phyloP scores from a whole-genome alignment of 1,140 invertebrate genomes.

The Drosophila leontia region DNA sequence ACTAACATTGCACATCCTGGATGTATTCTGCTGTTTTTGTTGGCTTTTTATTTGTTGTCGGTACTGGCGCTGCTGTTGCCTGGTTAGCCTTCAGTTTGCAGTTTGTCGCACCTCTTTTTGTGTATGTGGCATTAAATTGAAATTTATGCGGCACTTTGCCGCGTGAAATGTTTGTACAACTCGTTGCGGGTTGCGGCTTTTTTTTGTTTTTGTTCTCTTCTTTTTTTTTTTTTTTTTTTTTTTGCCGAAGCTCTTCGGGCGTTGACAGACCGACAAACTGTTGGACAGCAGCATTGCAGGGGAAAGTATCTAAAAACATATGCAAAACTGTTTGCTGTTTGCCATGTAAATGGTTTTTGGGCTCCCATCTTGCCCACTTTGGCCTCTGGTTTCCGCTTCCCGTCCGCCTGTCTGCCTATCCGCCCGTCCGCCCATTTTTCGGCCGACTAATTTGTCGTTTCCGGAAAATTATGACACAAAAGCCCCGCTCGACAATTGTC shows the following conservation, averaged over 20 bases:
- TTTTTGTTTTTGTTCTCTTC: not conserved
- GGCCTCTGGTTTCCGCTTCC: not conserved
- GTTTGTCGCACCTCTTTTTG: slow-evolving; percentile 66
- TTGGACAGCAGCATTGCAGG: slow-evolving; percentile 73
- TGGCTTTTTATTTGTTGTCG: slow-evolving; percentile 47
- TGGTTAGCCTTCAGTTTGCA: slow-evolving; percentile 37
- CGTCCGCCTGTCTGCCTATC: not conserved
- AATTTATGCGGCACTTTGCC: slow-evolving; percentile 83
- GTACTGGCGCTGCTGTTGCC: slow-evolving; percentile 22
- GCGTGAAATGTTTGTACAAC: slow-evolving; percentile 83
- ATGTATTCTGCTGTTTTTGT: slow-evolving; percentile 45
- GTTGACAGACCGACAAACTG: slow-evolving; percentile 80
- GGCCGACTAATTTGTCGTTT: slow-evolving; percentile 79
- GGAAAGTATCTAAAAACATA: slow-evolving; percentile 66
- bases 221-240: slow-evolving; percentile 25
- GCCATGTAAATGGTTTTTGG: slow-evolving; percentile 78
- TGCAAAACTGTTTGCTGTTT: slow-evolving; percentile 77
- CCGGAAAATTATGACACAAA: slow-evolving; percentile 77
- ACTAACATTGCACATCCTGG: slow-evolving; percentile 71
- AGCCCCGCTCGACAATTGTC: slow-evolving; percentile 61
- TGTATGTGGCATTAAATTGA: slow-evolving; percentile 79
- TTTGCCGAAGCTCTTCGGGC: slow-evolving; percentile 54
- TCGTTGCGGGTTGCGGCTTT: slow-evolving; percentile 77
- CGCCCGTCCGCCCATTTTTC: slow-evolving; percentile 15
- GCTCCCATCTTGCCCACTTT: slow-evolving; percentile 11